Evolutionary conservation across 2,113 vertebrate species (phyloP).

Genomic region (Geothlypis trichas): DNA sequence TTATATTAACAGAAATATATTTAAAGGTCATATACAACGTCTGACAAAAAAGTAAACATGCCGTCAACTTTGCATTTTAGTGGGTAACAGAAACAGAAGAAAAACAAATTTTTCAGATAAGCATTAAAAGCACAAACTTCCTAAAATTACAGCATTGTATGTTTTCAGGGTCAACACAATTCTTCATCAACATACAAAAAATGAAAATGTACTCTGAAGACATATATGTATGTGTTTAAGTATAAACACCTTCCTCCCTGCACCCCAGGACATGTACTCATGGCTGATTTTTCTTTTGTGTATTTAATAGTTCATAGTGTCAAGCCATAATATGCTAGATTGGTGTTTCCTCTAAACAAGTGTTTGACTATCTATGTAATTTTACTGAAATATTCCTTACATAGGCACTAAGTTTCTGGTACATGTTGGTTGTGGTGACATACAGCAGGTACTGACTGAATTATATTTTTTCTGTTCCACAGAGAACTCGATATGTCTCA

Average conservation of each 20-base stretch:
- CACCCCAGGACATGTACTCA: background rate
- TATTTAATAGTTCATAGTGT: background rate
- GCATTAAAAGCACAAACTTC: background rate
- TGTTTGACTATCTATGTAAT: background rate
- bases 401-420: background rate
- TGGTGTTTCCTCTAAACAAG: background rate
- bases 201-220: background rate
- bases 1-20: background rate
- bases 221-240: background rate
- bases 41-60: background rate
- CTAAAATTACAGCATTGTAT: background rate
- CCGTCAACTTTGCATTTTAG: background rate
- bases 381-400: background rate
- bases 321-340: background rate
- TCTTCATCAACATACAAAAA: background rate
- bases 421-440: background rate
- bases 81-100: background rate
- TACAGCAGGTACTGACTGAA: background rate
- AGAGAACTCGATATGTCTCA: background rate
- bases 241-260: background rate
- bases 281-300: background rate
- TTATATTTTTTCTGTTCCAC: background rate
- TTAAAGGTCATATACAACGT: background rate
- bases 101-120: background rate
- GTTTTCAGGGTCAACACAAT: background rate